phyloP scores from a whole-genome alignment of 2,888 invertebrate genomes.

The Lycophotia porphyrea region DNA sequence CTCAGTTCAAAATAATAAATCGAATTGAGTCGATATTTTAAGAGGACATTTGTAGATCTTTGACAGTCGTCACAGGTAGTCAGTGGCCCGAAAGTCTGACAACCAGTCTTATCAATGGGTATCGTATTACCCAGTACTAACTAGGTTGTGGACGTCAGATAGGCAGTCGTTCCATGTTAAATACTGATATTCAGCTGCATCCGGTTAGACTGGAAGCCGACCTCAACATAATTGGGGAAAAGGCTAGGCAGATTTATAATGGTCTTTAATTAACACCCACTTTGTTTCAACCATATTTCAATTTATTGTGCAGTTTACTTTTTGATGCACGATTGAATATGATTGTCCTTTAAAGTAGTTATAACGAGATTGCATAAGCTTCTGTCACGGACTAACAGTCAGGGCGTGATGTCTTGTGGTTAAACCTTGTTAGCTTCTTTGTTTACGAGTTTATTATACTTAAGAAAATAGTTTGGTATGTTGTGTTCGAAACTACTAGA shows the following conservation, averaged over 20 bases:
- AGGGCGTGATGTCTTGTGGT: constrained; percentile 58
- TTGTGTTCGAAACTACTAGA: not conserved
- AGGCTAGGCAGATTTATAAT: too few relatives aligned
- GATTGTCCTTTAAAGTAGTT: constrained; percentile 18
- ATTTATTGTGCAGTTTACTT: not conserved
- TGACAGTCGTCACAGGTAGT: too few relatives aligned
- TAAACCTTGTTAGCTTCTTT: constrained; percentile 34
- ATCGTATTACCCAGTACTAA: too few relatives aligned
- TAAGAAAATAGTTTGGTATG: constrained; percentile 9
- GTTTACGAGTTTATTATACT: constrained; percentile 17
- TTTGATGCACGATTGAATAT: constrained; percentile 1
- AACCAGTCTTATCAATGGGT: too few relatives aligned
- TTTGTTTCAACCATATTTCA: not conserved
- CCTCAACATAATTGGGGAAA: too few relatives aligned
- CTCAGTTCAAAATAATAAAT: not conserved
- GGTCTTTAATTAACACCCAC: not conserved
- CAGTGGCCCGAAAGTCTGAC: too few relatives aligned
- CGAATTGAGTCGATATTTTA: not conserved
- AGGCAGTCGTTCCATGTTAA: too few relatives aligned
- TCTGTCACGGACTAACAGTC: constrained; percentile 51
- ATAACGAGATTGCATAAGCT: constrained; percentile 48
- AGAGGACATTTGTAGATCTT: too few relatives aligned
- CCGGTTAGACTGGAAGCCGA: too few relatives aligned
- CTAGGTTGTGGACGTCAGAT: too few relatives aligned
- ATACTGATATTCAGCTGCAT: too few relatives aligned